Evolutionary conservation across 2,888 invertebrate genomes (phyloP).

Genomic region (Chydorus sphaericus): DNA sequence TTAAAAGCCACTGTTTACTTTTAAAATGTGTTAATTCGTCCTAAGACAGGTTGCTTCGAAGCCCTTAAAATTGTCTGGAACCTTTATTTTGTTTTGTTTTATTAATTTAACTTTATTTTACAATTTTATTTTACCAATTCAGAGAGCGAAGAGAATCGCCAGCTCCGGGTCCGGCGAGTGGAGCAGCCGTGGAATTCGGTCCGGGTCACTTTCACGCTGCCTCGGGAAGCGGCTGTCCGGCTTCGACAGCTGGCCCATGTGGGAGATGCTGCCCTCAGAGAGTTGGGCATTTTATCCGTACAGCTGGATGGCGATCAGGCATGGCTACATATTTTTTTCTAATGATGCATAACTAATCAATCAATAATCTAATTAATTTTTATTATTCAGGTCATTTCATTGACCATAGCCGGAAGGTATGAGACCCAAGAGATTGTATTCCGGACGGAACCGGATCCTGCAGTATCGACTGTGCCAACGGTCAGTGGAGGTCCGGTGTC

Average conservation of each 20-base stretch:
- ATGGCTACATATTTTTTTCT: conserved; percentile 12
- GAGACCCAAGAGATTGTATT: conserved; percentile 56
- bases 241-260: conserved; percentile 81
- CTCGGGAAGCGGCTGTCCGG: conserved; percentile 83
- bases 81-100: too few species aligned
- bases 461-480: conserved; percentile 15
- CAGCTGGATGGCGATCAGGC: conserved; percentile 53
- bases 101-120: too few species aligned
- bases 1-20: too few species aligned
- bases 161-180: conserved; percentile 25
- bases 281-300: conserved; percentile 86
- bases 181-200: conserved; percentile 98
- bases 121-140: conserved; percentile 5
- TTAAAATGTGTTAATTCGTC: too few species aligned
- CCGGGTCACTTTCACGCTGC: conserved; percentile 92
- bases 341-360: not conserved
- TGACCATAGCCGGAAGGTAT: conserved; percentile 45
- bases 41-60: too few species aligned
- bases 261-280: conserved; percentile 72
- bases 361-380: not conserved
- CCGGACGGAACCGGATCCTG: conserved; percentile 34
- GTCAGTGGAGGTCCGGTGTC: conserved; percentile 21
- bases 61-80: too few species aligned
- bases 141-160: conserved; percentile 9
- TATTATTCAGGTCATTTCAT: conserved; percentile 38